These are phyloP conservation scores for Abrostola triplasia DNA, from an alignment of 2,888 invertebrate species.

Conservation along the genomic window DNA sequence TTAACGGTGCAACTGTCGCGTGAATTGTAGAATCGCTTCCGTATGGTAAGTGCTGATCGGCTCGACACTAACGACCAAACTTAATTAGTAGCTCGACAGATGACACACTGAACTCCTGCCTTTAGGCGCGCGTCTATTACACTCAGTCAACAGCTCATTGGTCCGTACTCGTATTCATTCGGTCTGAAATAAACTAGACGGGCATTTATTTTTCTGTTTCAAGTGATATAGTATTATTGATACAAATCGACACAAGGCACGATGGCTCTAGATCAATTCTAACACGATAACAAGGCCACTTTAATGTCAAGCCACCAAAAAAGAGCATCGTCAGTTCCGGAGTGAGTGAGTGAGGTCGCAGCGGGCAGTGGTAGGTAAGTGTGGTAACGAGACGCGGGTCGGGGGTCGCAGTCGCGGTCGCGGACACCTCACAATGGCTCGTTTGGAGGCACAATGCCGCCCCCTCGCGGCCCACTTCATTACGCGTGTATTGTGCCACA, in stretches of 20 bases:
- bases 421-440: slow-evolving; percentile 79
- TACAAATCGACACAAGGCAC: slow-evolving; percentile 33
- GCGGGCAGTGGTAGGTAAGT: slow-evolving; percentile 54
- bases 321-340: slow-evolving; percentile 53
- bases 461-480: slow-evolving; percentile 87
- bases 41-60: slow-evolving; percentile 59
- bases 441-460: slow-evolving; percentile 84
- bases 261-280: slow-evolving; percentile 35
- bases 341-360: slow-evolving; percentile 57
- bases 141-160: slow-evolving; percentile 32
- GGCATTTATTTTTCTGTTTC: background rate
- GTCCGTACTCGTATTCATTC: slow-evolving; percentile 18
- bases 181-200: slow-evolving; percentile 14
- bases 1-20: slow-evolving; percentile 80
- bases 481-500: slow-evolving; percentile 85
- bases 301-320: slow-evolving; percentile 42
- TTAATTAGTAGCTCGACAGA: slow-evolving; percentile 67
- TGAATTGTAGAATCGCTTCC: slow-evolving; percentile 69
- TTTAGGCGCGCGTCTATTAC: slow-evolving; percentile 34
- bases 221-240: background rate
- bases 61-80: slow-evolving; percentile 60
- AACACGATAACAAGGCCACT: slow-evolving; percentile 59
- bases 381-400: slow-evolving; percentile 78
- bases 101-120: slow-evolving; percentile 48
- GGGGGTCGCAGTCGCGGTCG: slow-evolving; percentile 79